A percentile compares a stretch with the other conserved stretches of the same genome.
Evolutionary conservation across 2,113 vertebrate species (phyloP).

Genomic region (Chiloscyllium plagiosum): DNA sequence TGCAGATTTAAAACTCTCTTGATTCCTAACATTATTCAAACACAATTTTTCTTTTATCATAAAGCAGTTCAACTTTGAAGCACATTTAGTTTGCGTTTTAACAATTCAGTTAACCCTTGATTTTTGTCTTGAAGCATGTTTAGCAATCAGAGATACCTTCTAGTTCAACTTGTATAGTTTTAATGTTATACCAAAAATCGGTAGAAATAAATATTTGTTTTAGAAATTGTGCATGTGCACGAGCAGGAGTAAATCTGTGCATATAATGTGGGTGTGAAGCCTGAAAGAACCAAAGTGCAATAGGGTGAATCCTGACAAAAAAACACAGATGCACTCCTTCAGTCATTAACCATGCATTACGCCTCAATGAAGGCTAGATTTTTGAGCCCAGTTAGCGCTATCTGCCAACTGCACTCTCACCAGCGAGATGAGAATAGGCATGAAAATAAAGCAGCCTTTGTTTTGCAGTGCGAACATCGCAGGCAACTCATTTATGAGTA

Average conservation of each 20-base stretch:
- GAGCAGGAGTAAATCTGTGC: background rate
- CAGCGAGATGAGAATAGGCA: background rate
- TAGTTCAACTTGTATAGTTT: background rate
- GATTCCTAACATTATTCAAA: background rate
- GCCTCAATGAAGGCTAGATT: conserved; percentile 29
- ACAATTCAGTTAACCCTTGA: background rate
- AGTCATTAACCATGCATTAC: conserved; percentile 34
- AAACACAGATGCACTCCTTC: conserved; percentile 27
- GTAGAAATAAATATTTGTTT: background rate
- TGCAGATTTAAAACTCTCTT: background rate
- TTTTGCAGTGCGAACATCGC: background rate
- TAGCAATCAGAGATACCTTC: background rate
- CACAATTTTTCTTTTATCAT: background rate
- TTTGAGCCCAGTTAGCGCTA: background rate
- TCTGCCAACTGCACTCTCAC: background rate
- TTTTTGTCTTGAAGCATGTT: background rate
- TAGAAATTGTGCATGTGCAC: background rate
- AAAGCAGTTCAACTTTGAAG: background rate
- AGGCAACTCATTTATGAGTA: background rate
- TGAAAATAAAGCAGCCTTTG: conserved; percentile 7
- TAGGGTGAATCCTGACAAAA: background rate
- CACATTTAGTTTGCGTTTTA: background rate
- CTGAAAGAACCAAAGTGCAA: background rate
- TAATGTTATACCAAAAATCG: background rate
- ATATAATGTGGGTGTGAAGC: background rate